Base-by-base conservation (phyloP, 2,888 invertebrate species). In the Lasioglossum zephyrum region DNA sequence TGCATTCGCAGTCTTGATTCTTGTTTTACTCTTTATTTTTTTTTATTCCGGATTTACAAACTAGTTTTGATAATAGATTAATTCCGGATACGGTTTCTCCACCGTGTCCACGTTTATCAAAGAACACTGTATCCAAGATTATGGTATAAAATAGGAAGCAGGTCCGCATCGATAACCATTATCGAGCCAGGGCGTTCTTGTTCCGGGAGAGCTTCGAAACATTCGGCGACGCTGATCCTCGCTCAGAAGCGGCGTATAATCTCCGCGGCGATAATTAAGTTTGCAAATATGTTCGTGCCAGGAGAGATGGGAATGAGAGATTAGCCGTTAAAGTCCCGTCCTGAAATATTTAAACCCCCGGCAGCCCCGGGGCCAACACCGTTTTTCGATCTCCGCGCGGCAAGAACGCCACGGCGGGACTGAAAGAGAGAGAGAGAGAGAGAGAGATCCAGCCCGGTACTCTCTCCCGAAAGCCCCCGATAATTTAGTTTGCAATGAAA, bases 401-500 rank as follows among this genome's bases (percentile, higher is more conserved):
- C 72, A 75, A 75, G 78, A 84, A 66, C 74, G 6, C 44, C 73
- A 22, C 53, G 22, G 22, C 18, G 49, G 22, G 49, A 22, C 2
- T 18, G 47, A 5, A 39, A 39, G 49, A 49, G 49, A 6, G 18
- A 18, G 49, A 11, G 41, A 13, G 47, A 41, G 41, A 11, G 41
- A 44, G 41, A 44, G 11, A 44, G 41, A 44, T 11, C 44, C 11
- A 44, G 44, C 22, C 22, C 49, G 49, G 22, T 49, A 49, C 49
- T n/a, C 53, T 53, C 22, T 57, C 69, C 16, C 31, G 22, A 26
- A 78, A 77, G 79, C 76, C 69, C 69, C 73, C 79, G 85, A 84
- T 84, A 85, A 85, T 84, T 85, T 77, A 84, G 85, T 79, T 86
- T 78, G 81, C 85, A 86, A 85, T 73, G 81, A 85, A 86, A 84